Conservation (phyloP, 2,113 vertebrate species). For the Orycteropus afer region DNA sequence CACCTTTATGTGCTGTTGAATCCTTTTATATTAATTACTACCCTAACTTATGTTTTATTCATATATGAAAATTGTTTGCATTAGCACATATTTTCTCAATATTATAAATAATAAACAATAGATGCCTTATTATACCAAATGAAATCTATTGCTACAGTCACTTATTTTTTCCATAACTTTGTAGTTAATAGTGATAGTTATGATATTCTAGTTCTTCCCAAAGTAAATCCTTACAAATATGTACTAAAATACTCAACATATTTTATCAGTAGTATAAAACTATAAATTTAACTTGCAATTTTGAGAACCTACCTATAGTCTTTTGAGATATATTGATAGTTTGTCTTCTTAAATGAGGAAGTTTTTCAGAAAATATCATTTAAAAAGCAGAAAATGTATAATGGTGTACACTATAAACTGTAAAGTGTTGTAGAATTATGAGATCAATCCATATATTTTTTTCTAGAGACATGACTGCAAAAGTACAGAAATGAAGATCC, state of each 20-base stretch:
- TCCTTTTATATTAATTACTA: constrained; percentile 82
- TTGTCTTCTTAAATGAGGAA: background rate
- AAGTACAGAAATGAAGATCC: background rate
- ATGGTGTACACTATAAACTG: background rate
- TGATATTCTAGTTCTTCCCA: background rate
- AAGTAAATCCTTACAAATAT: background rate
- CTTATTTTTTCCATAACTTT: constrained; percentile 49
- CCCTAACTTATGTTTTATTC: constrained; percentile 83
- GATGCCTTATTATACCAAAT: constrained; percentile 39
- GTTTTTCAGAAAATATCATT: constrained; percentile 7
- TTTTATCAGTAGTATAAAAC: constrained; percentile 7
- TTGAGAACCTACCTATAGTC: background rate
- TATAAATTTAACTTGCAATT: background rate
- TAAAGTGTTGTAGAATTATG: background rate
- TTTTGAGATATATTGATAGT: background rate
- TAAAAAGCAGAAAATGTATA: background rate
- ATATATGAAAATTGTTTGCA: constrained; percentile 79
- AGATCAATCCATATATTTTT: background rate
- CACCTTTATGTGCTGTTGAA: constrained; percentile 80
- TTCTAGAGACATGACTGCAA: background rate
- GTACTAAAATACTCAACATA: background rate
- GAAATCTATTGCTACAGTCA: background rate
- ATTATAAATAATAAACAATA: constrained; percentile 71
- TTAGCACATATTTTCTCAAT: constrained; percentile 67
- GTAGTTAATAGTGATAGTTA: background rate